Evolutionary conservation across 2,113 vertebrate species (phyloP).

Genomic region (Mungos mungo): DNA sequence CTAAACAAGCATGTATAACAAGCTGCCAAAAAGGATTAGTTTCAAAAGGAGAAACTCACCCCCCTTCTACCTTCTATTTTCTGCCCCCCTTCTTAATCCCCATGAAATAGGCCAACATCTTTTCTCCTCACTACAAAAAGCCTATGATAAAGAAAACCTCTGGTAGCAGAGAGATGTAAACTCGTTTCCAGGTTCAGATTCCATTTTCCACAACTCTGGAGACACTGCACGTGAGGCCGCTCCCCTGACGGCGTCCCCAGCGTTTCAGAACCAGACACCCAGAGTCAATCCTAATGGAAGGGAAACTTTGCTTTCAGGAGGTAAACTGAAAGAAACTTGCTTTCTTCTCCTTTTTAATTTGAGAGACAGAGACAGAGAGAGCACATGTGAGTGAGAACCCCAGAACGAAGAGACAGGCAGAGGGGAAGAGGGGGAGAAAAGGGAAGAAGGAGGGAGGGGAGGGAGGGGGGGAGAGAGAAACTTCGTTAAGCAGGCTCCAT

Average conservation of each 20-base stretch:
- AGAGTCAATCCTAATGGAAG: neutral
- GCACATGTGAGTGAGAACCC: no score
- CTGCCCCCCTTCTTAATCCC: neutral
- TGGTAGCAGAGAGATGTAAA: neutral
- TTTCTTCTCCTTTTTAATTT: no score
- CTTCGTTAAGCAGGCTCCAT: no score
- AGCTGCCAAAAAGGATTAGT: neutral
- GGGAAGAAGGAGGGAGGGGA: no score
- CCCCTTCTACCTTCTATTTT: neutral
- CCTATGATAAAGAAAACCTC: neutral
- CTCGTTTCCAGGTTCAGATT: neutral
- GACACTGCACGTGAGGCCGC: neutral
- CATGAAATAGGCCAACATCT: neutral
- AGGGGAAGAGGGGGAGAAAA: no score
- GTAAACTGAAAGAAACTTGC: neutral
- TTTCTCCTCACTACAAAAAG: neutral
- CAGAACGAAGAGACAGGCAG: no score
- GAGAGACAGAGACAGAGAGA: no score
- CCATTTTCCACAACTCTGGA: neutral
- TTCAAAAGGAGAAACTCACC: slow-evolving; percentile 22
- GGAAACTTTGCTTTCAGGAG: slow-evolving; percentile 8
- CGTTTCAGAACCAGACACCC: neutral
- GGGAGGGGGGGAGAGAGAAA: no score
- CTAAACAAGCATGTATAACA: neutral
- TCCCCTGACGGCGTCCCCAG: neutral